phyloP scores from a whole-genome alignment of 2,888 invertebrate species.

The Macrosoma leucophasiata region DNA sequence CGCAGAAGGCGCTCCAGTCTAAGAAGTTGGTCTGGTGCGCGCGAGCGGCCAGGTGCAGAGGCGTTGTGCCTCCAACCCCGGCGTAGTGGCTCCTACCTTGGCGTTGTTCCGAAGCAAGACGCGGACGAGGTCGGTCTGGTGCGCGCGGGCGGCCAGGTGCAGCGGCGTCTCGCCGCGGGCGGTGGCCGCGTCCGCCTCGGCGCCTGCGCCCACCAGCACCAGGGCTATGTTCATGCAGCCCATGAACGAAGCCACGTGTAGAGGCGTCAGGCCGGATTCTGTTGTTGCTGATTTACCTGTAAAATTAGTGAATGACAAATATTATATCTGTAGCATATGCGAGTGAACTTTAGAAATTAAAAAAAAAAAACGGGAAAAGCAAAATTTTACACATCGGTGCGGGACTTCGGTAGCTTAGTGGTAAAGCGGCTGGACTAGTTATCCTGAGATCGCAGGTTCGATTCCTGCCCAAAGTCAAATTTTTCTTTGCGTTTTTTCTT shows the following conservation, averaged over 20 bases:
- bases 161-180: slow-evolving; percentile 97
- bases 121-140: slow-evolving; percentile 97
- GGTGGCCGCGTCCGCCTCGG: slow-evolving; percentile 94
- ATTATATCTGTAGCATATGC: no score
- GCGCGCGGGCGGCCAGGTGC: slow-evolving; percentile 96
- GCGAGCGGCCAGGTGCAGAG: slow-evolving; percentile 95
- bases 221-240: slow-evolving; percentile 99
- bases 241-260: slow-evolving; percentile 99
- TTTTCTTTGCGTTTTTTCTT: no score
- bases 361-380: no score
- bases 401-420: no score
- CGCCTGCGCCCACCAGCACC: slow-evolving; percentile 92
- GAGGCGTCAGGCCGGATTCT: slow-evolving; percentile 92
- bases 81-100: slow-evolving; percentile 70
- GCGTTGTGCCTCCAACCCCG: slow-evolving; percentile 86
- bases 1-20: slow-evolving; percentile 93
- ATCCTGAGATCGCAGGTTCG: no score
- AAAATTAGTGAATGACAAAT: no score
- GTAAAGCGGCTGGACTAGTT: no score
- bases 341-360: no score
- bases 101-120: slow-evolving; percentile 96
- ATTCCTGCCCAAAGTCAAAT: no score
- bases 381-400: no score
- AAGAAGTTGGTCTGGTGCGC: slow-evolving; percentile 98
- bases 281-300: slow-evolving; percentile 80